Conservation (phyloP, 2,113 vertebrate species). For the Carassius gibelio region DNA sequence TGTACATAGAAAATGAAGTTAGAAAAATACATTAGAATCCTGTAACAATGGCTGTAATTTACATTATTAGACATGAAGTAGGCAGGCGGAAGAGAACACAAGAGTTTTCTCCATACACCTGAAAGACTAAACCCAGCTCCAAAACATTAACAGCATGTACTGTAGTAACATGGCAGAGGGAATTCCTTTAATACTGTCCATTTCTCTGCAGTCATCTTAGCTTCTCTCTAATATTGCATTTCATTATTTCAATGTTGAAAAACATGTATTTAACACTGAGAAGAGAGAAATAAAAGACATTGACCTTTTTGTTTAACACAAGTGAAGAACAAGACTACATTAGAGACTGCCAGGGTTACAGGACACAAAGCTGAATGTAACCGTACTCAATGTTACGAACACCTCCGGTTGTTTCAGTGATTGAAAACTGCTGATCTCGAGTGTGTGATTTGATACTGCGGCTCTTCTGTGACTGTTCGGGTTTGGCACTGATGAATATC, state of each 20-base stretch:
- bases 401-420: constrained; percentile 65
- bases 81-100: constrained; percentile 79
- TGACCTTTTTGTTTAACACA: constrained; percentile 79
- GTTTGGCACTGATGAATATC: constrained; percentile 18
- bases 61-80: constrained; percentile 86
- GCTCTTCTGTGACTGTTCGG: not conserved
- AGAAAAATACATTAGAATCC: constrained; percentile 90
- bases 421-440: constrained; percentile 50
- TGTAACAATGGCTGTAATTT: constrained; percentile 88
- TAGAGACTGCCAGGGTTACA: constrained; percentile 61
- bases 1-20: constrained; percentile 87
- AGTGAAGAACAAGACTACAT: constrained; percentile 64
- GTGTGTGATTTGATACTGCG: constrained; percentile 22
- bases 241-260: constrained; percentile 68
- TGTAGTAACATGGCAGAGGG: constrained; percentile 77
- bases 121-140: constrained; percentile 76
- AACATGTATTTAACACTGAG: constrained; percentile 74
- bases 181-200: constrained; percentile 80
- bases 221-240: constrained; percentile 82
- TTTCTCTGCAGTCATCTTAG: constrained; percentile 73
- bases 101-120: constrained; percentile 74
- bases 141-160: constrained; percentile 72
- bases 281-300: constrained; percentile 44
- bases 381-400: constrained; percentile 53
- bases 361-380: constrained; percentile 47